phyloP scores from a whole-genome alignment of 1,140 invertebrate species.

The Drosophila sucinea region DNA sequence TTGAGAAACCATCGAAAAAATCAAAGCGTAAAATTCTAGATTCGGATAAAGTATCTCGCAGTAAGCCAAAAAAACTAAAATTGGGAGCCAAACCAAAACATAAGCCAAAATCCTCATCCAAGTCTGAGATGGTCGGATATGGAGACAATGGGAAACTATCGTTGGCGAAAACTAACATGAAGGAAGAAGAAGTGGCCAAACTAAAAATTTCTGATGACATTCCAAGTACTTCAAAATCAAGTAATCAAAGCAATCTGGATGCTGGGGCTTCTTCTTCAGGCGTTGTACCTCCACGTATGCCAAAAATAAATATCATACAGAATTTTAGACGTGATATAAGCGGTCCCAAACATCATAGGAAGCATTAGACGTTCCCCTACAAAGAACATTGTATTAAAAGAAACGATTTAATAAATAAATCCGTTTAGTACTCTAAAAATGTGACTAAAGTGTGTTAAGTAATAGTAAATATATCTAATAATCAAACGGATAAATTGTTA shows the following conservation, averaged over 20 bases:
- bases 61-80: no score
- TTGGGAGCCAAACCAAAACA: no score
- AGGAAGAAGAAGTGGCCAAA: no score
- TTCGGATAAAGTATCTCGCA: no score
- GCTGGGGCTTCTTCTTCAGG: no score
- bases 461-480: slow-evolving; percentile 50
- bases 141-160: no score
- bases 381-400: background rate
- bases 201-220: no score
- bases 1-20: no score
- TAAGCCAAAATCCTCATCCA: no score
- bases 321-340: slow-evolving; percentile 4
- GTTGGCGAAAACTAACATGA: no score
- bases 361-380: background rate
- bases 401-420: background rate
- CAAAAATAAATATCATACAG: slow-evolving; percentile 8
- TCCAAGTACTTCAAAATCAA: background rate
- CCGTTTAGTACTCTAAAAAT: background rate
- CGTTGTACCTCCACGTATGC: background rate
- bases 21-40: no score
- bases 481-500: slow-evolving; percentile 74
- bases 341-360: background rate
- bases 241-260: background rate
- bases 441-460: background rate
- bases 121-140: no score